These are phyloP conservation scores for Phortica variegata DNA, from an alignment of 1,140 invertebrate species.

Conservation along the genomic window DNA sequence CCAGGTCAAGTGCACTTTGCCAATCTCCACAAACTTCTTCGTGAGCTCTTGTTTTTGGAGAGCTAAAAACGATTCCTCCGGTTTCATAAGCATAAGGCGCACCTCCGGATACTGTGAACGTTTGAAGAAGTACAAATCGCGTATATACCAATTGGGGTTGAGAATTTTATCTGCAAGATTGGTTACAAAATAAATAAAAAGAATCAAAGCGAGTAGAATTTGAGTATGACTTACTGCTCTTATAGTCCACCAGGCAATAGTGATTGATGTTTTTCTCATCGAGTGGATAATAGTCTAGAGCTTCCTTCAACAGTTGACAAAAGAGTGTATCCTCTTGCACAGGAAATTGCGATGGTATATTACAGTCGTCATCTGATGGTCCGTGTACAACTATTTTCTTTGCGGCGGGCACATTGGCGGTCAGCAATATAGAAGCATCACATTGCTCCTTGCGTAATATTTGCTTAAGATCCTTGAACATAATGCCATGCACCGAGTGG, in stretches of 20 bases:
- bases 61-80: constrained; percentile 86
- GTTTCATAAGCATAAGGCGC: constrained; percentile 90
- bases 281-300: constrained; percentile 96
- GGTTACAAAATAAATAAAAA: neutral
- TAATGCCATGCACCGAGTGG: constrained; percentile 95
- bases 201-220: neutral
- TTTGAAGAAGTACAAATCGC: constrained; percentile 99
- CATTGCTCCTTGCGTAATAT: constrained; percentile 98
- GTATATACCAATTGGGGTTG: constrained; percentile 89
- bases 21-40: constrained; percentile 96
- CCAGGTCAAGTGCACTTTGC: constrained; percentile 89
- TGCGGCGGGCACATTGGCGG: constrained; percentile 97
- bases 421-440: constrained; percentile 94
- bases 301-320: constrained; percentile 91
- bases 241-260: constrained; percentile 95
- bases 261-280: constrained; percentile 85
- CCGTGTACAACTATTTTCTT: constrained; percentile 99
- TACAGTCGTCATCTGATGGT: constrained; percentile 71
- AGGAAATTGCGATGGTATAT: constrained; percentile 97
- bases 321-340: constrained; percentile 99
- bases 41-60: constrained; percentile 90
- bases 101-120: constrained; percentile 97
- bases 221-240: constrained; percentile 79
- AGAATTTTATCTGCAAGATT: constrained; percentile 38
- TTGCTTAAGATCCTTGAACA: constrained; percentile 99